These are phyloP conservation scores for Pinna nobilis DNA, from an alignment of 1,140 invertebrate genomes.

Conservation along the genomic window DNA sequence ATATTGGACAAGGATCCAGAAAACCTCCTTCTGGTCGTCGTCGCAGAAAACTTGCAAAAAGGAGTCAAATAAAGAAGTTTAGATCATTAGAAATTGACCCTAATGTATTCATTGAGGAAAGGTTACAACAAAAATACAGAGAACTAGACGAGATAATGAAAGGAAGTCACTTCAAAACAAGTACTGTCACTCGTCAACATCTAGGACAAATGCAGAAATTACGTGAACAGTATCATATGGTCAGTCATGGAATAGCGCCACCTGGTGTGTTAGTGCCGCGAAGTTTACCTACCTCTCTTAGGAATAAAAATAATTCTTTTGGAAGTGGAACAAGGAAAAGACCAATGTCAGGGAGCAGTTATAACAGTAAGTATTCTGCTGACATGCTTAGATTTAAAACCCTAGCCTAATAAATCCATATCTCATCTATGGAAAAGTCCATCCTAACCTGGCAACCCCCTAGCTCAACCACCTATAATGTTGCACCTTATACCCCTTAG, in stretches of 20 bases:
- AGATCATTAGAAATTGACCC: constrained; percentile 38
- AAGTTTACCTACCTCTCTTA: constrained; percentile 17
- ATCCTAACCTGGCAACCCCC: too few species aligned
- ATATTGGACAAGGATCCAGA: constrained; percentile 13
- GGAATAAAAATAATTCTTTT: constrained; percentile 5
- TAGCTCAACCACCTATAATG: too few species aligned
- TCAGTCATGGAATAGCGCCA: constrained; percentile 48
- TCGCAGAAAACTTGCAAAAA: constrained; percentile 33
- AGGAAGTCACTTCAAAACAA: constrained; percentile 7
- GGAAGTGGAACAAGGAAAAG: not conserved
- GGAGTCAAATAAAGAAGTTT: constrained; percentile 26
- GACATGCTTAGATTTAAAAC: too few species aligned
- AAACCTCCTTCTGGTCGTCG: constrained; percentile 1
- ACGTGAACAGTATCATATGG: constrained; percentile 37
- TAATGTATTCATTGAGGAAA: constrained; percentile 40
- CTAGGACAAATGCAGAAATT: constrained; percentile 44
- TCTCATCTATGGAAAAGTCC: not conserved
- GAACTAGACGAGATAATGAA: constrained; percentile 41
- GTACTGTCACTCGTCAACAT: constrained; percentile 34
- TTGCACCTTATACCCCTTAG: too few species aligned
- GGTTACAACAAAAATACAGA: constrained; percentile 42
- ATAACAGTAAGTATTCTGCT: constrained; percentile 15
- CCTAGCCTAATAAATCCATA: not conserved
- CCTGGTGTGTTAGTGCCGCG: constrained; percentile 39
- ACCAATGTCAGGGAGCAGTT: constrained; percentile 22